phyloP scores from a whole-genome alignment of 2,797 vertebrate genomes.

The Gymnothorax reevesii region DNA sequence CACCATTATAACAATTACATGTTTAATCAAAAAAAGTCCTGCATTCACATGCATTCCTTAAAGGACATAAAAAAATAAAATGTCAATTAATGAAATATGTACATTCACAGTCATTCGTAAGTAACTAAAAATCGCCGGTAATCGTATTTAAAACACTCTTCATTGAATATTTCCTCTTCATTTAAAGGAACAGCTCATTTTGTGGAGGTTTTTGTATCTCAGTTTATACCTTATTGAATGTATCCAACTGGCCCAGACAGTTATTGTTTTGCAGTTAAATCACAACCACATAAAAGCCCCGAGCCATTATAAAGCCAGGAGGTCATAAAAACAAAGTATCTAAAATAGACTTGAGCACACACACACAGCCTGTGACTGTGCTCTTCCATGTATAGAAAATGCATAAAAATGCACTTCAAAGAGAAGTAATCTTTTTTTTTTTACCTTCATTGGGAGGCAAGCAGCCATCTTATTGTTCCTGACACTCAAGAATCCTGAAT shows the following conservation, averaged over 20 bases:
- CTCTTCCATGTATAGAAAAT: not conserved
- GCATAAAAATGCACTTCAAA: not conserved
- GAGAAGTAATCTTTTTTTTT: not conserved
- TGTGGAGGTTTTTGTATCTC: not conserved
- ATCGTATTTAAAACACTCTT: not conserved
- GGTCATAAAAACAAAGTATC: not conserved
- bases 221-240: not conserved
- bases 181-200: not conserved
- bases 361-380: not conserved
- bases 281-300: not conserved
- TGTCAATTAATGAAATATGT: not conserved
- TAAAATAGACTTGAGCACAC: not conserved
- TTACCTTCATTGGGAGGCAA: not conserved
- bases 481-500: slow-evolving; percentile 23
- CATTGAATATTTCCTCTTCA: not conserved
- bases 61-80: not conserved
- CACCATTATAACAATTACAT: not conserved
- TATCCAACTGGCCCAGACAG: not conserved
- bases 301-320: not conserved
- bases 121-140: not conserved
- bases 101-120: not conserved
- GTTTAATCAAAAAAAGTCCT: too few species aligned
- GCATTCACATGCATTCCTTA: not conserved
- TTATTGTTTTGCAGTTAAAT: not conserved
- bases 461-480: slow-evolving; percentile 2